These are phyloP conservation scores for Atherix ibis DNA, from an alignment of 2,888 invertebrate genomes.

Conservation along the genomic window DNA sequence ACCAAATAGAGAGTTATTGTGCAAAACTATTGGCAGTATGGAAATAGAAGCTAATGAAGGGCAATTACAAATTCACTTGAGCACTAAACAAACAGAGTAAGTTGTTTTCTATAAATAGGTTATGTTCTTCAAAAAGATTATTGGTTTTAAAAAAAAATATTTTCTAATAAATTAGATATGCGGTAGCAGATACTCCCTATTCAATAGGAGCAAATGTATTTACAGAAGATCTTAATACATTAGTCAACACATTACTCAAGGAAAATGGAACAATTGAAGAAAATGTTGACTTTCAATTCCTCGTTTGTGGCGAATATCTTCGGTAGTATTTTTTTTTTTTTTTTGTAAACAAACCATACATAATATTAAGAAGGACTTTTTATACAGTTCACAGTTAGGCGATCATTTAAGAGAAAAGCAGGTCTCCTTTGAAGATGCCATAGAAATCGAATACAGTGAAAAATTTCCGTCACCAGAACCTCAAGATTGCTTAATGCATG, in stretches of 20 bases:
- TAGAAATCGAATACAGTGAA: slow-evolving; percentile 85
- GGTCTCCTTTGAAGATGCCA: slow-evolving; percentile 64
- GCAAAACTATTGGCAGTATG: no score
- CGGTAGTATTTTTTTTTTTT: slow-evolving; percentile 35
- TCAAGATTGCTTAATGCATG: slow-evolving; percentile 80
- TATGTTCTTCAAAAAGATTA: slow-evolving; percentile 3
- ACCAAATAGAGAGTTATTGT: no score
- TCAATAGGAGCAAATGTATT: slow-evolving; percentile 62
- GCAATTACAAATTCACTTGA: slow-evolving; percentile 61
- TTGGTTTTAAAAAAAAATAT: background rate
- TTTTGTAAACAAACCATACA: no score
- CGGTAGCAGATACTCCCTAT: slow-evolving; percentile 71
- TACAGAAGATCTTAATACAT: slow-evolving; percentile 51
- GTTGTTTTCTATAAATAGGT: slow-evolving; percentile 27
- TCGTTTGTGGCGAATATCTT: slow-evolving; percentile 70
- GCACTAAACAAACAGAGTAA: slow-evolving; percentile 69
- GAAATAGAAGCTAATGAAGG: slow-evolving; percentile 33
- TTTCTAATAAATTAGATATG: slow-evolving; percentile 44
- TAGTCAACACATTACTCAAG: slow-evolving; percentile 63
- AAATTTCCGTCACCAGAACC: slow-evolving; percentile 84
- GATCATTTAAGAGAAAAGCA: slow-evolving; percentile 63
- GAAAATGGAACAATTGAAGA: slow-evolving; percentile 33
- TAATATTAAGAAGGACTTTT: no score
- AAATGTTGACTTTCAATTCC: slow-evolving; percentile 65
- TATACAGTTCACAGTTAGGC: slow-evolving; percentile 35